phyloP scores from a whole-genome alignment of 2,113 vertebrate species.

The Gambusia holbrooki region DNA sequence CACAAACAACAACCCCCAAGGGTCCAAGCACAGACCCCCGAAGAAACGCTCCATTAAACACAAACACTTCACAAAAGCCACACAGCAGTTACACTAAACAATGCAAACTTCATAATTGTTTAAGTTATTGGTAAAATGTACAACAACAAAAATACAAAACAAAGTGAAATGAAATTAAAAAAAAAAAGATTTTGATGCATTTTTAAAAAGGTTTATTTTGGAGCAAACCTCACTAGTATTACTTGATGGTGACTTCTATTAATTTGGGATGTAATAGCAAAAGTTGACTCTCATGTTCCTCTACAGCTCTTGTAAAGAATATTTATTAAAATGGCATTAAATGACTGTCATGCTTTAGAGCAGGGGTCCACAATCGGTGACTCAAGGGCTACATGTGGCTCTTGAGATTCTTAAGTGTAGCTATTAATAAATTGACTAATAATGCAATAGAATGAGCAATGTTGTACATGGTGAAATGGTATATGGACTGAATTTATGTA shows the following conservation, averaged over 20 bases:
- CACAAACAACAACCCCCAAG: neutral
- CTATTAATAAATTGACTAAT: neutral
- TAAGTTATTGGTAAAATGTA: too few species aligned
- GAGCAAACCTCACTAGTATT: neutral
- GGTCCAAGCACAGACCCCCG: neutral
- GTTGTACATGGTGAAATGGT: too few species aligned
- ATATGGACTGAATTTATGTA: neutral
- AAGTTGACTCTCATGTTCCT: neutral
- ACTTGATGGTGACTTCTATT: neutral
- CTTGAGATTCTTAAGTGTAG: neutral
- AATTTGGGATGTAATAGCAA: neutral
- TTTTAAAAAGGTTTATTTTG: neutral
- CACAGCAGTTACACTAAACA: too few species aligned
- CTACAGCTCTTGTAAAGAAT: neutral
- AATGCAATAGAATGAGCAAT: neutral
- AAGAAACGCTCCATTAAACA: neutral
- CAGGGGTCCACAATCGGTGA: neutral
- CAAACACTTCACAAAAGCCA: neutral
- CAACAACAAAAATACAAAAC: too few species aligned
- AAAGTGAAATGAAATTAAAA: too few species aligned
- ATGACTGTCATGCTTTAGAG: neutral
- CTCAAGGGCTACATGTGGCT: neutral
- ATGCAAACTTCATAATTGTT: too few species aligned
- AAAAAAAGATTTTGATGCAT: too few species aligned
- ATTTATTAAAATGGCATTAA: neutral